A percentile compares a stretch with the other conserved stretches of the same genome.
phyloP scores from a whole-genome alignment of 1,140 invertebrate genomes.

The Melipona quadrifasciata region DNA sequence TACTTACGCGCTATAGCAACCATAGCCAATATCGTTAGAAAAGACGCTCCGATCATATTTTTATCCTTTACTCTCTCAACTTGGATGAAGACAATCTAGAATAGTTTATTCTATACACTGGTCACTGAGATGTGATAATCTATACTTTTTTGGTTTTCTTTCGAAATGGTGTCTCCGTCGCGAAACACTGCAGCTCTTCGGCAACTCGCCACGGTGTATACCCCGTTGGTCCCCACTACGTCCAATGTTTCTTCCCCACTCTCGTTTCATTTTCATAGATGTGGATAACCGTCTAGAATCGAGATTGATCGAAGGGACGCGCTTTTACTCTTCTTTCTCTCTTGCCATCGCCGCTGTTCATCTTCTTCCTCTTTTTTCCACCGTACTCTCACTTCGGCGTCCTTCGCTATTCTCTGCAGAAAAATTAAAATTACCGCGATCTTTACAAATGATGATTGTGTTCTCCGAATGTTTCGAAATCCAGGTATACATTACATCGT shows the following conservation, averaged over 20 bases:
- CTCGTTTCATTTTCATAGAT: conserved; percentile 73
- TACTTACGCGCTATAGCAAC: conserved; percentile 74
- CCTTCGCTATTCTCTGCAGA: conserved; percentile 45
- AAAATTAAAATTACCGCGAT: conserved; percentile 42
- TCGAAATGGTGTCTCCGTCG: conserved; percentile 69
- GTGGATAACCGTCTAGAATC: conserved; percentile 61
- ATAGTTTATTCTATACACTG: conserved; percentile 50
- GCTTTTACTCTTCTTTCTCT: conserved; percentile 65
- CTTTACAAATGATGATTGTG: neutral
- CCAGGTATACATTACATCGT: neutral
- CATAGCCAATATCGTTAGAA: conserved; percentile 65
- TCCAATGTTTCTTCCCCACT: conserved; percentile 75
- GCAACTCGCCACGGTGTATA: conserved; percentile 73
- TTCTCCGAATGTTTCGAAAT: conserved; percentile 25
- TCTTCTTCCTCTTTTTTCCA: conserved; percentile 47
- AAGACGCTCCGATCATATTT: conserved; percentile 68
- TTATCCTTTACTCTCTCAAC: conserved; percentile 25
- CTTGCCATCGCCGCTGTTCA: conserved; percentile 25
- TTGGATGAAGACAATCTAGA: neutral
- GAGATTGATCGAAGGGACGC: conserved; percentile 49
- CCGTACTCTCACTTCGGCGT: conserved; percentile 53
- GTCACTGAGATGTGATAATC: conserved; percentile 14
- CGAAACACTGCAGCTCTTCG: conserved; percentile 73
- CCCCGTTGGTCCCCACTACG: conserved; percentile 74
- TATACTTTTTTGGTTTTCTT: conserved; percentile 69